Base-by-base conservation (phyloP, 1,140 invertebrate species). In the Lasaia peninsularis region DNA sequence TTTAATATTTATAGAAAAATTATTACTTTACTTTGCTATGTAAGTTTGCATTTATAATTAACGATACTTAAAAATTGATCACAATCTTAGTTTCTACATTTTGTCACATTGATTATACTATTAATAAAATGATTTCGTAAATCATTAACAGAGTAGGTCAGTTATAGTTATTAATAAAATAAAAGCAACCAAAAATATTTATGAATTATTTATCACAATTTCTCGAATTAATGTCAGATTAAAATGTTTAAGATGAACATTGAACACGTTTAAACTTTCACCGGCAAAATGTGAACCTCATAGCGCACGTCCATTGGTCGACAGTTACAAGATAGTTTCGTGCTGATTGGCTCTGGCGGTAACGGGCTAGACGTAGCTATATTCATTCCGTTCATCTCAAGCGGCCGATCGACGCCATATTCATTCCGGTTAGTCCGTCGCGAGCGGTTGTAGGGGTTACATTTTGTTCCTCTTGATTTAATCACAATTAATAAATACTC, bases 241-340 rank as follows among this genome's bases (percentile, higher is more conserved):
- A 48, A 48, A 48, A 20, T 21, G 18, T 48, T 44, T 31, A 28
- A 16, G 24, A 28, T 32, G 11, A 14, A 21, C 21, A 55, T 11
- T n/a, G n/a, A n/a, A n/a, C n/a, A n/a, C n/a, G n/a, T 48, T 78
- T 68, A 59, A 78, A 82, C 79, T 85, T 85, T 85, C 81, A 79
- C 78, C 68, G 64, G 66, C 68, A 77, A 74, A 73, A 60, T 64
- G 52, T 65, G 57, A 28, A 49, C 14, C 52, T 18, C 49, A 37
- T 37, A 35, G 11, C 16, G 24, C 18, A 18, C 8, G 34, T 35
- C 53, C 58, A 85, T 85, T 82, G 79, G 80, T 32, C 28, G 32
- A 6, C 35, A 28, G 24, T 5, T 52, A 11, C 11, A 32, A 60
- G 48, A 31, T 51, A 12, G 57, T 34, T 52, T 34, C 21, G 9